Conservation (phyloP, 2,797 vertebrate species). For the Thunnus albacares region DNA sequence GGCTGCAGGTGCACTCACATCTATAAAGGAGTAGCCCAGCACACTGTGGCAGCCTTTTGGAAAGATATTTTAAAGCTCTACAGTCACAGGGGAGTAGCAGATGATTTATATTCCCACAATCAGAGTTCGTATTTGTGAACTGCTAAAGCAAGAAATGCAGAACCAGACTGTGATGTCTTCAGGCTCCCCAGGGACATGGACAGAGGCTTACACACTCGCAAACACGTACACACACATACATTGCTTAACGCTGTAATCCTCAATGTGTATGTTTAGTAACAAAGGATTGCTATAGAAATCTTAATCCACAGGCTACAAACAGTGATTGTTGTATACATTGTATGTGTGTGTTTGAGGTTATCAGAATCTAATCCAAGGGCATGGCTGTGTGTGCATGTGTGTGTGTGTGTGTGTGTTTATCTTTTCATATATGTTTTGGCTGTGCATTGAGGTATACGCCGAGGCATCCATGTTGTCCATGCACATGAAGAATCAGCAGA, state of each 20-base stretch:
- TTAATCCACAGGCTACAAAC: slow-evolving; percentile 52
- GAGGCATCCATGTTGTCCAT: not conserved
- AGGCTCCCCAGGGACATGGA: slow-evolving; percentile 28
- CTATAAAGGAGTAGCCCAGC: not conserved
- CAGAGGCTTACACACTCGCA: slow-evolving; percentile 19
- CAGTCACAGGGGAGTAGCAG: not conserved
- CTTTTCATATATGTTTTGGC: not conserved
- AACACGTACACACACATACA: slow-evolving; percentile 6
- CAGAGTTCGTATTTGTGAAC: not conserved
- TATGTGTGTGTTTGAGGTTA: slow-evolving; percentile 5
- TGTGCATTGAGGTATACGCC: not conserved
- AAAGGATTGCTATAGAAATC: slow-evolving; percentile 41
- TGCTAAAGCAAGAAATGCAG: slow-evolving; percentile 12
- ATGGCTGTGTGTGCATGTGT: not conserved
- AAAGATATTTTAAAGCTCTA: not conserved
- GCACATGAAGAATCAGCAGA: not conserved
- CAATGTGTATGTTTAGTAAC: slow-evolving; percentile 53
- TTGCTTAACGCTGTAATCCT: slow-evolving; percentile 60
- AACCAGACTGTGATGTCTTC: slow-evolving; percentile 9
- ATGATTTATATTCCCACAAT: not conserved
- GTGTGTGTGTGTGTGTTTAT: slow-evolving; percentile 1
- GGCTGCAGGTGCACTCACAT: not conserved
- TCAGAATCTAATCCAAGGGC: slow-evolving; percentile 32
- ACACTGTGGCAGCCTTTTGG: not conserved
- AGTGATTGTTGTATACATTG: slow-evolving; percentile 36